phyloP scores from a whole-genome alignment of 2,797 vertebrate species.

The Melopsittacus undulatus region DNA sequence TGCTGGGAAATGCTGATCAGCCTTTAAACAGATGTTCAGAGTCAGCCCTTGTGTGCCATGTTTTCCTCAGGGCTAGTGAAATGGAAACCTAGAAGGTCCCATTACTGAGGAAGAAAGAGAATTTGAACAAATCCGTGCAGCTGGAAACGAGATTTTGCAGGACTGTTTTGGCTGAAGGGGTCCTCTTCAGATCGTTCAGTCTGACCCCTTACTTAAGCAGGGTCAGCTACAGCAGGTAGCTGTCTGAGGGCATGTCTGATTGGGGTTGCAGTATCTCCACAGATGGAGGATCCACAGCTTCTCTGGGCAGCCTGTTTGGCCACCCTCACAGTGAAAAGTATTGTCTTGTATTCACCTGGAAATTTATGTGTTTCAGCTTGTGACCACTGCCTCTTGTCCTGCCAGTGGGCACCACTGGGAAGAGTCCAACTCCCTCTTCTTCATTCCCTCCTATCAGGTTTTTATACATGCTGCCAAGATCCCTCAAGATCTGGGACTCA shows the following conservation, averaged over 20 bases:
- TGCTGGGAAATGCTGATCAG: neutral
- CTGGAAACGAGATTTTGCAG: neutral
- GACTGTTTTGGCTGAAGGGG: fast-evolving
- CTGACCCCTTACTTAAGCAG: neutral
- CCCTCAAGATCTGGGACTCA: neutral
- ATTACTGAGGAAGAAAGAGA: neutral
- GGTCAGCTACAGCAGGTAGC: neutral
- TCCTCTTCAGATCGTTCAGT: neutral
- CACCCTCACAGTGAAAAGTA: no score
- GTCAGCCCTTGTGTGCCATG: neutral
- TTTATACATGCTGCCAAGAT: neutral
- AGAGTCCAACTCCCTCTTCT: neutral
- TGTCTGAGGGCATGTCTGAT: neutral
- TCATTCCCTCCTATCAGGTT: neutral
- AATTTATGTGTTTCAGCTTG: neutral
- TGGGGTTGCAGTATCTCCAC: neutral
- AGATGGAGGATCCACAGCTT: no score
- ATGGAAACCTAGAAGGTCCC: neutral
- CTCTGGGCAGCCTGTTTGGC: no score
- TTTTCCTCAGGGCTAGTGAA: neutral
- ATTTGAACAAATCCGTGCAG: neutral
- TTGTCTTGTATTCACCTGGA: neutral
- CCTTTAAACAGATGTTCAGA: neutral
- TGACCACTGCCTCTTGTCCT: neutral
- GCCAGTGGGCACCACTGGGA: neutral